These are phyloP conservation scores for Sphenopsis melanotis DNA, from an alignment of 2,797 vertebrate genomes.

Conservation along the genomic window DNA sequence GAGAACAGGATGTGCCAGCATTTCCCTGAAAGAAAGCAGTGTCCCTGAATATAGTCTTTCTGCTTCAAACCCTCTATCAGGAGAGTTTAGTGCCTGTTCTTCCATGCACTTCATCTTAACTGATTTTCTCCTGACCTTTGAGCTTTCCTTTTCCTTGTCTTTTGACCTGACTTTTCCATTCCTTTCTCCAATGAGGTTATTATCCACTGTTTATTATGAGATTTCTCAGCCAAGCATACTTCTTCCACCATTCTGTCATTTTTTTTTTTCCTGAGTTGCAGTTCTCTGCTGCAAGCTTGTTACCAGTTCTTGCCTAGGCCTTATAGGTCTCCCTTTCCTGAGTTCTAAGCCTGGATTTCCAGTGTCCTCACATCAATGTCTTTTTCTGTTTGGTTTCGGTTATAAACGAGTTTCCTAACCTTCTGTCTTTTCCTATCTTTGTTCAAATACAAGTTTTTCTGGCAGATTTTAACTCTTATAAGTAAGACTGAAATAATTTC, in stretches of 20 bases:
- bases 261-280: not conserved
- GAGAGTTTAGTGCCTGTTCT: not conserved
- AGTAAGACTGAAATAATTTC: not conserved
- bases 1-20: rapidly evolving
- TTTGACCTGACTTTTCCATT: not conserved
- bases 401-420: not conserved
- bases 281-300: not conserved
- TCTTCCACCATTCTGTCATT: not conserved
- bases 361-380: not conserved
- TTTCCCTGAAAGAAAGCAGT: not conserved
- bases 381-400: not conserved
- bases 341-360: not conserved
- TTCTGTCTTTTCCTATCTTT: not conserved
- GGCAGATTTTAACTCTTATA: not conserved
- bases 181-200: not conserved
- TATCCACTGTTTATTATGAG: not conserved
- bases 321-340: not conserved
- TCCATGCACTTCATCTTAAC: not conserved
- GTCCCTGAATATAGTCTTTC: not conserved
- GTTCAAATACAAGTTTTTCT: not conserved
- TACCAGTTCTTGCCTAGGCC: not conserved
- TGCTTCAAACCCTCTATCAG: not conserved
- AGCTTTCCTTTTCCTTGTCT: not conserved
- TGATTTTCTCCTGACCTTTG: not conserved
- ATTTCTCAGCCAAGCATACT: not conserved